These are phyloP conservation scores for Ferrisia virgata DNA, from an alignment of 2,888 invertebrate genomes.

Conservation along the genomic window DNA sequence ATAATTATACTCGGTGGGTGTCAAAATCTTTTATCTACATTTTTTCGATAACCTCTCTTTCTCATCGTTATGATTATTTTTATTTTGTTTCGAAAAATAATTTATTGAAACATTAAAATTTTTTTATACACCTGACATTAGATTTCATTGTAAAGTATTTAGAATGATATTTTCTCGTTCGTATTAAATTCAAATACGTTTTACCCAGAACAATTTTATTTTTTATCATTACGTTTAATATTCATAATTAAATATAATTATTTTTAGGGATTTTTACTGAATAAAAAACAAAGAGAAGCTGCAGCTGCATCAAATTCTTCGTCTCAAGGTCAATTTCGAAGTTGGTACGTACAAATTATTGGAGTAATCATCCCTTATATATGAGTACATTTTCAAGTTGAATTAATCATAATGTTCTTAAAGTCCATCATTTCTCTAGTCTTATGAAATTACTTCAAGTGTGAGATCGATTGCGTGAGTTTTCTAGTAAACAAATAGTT, in stretches of 20 bases:
- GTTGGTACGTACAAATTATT: conserved; percentile 64
- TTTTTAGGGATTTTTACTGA: conserved; percentile 72
- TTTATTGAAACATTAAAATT: too few species aligned
- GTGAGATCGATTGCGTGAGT: neutral
- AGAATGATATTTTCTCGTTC: too few species aligned
- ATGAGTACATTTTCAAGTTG: neutral
- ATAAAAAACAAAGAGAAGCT: conserved; percentile 71
- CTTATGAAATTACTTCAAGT: neutral
- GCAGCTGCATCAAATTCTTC: conserved; percentile 65
- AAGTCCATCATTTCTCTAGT: too few species aligned
- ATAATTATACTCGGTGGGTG: too few species aligned
- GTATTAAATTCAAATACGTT: neutral
- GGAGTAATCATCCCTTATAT: neutral
- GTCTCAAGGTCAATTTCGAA: conserved; percentile 65
- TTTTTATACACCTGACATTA: too few species aligned
- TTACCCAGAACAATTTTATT: neutral
- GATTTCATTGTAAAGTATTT: too few species aligned
- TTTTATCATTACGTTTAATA: neutral
- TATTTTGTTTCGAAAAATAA: too few species aligned
- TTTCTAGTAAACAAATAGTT: neutral
- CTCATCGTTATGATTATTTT: too few species aligned
- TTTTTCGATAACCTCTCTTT: too few species aligned
- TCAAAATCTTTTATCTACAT: too few species aligned
- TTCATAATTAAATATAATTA: conserved; percentile 25
- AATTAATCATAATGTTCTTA: too few species aligned